A percentile compares a stretch with the other conserved stretches of the same genome.
Evolutionary conservation across 37 sponge, comb jelly and placozoan species (phyloP).

Genomic region (Ephydatia muelleri): DNA sequence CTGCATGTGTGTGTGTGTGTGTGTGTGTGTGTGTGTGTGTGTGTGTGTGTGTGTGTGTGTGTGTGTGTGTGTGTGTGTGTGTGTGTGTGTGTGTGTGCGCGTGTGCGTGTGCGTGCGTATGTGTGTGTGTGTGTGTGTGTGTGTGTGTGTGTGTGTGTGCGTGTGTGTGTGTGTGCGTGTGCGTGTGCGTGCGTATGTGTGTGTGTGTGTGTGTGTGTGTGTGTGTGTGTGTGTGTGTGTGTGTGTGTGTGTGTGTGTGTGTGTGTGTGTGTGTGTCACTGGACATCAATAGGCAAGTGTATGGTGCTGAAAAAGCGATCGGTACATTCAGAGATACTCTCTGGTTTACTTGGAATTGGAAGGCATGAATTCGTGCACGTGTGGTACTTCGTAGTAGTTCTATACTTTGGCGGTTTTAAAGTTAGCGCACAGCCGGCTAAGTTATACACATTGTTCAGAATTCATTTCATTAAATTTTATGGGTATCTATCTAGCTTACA

Average conservation of each 20-base stretch:
- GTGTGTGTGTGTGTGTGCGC: background rate
- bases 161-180: background rate
- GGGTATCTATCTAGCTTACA: too few species aligned
- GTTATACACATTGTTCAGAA: too few species aligned
- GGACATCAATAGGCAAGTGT: too few species aligned
- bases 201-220: background rate
- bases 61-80: slow-evolving; percentile 18
- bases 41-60: slow-evolving; percentile 11
- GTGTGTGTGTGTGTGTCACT: too few species aligned
- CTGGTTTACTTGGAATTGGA: background rate
- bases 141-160: background rate
- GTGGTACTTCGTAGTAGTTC: background rate
- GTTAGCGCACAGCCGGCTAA: too few species aligned
- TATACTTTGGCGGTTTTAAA: too few species aligned
- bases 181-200: background rate
- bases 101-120: background rate
- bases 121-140: background rate
- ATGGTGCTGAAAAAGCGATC: too few species aligned
- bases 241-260: background rate
- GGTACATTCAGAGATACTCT: too few species aligned
- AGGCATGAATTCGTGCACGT: background rate
- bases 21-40: background rate
- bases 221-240: background rate
- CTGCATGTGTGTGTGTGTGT: background rate
- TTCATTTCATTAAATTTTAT: too few species aligned